Evolutionary conservation across 2,797 vertebrate genomes (phyloP).

Genomic region (Cryptoblepharus egeriae): DNA sequence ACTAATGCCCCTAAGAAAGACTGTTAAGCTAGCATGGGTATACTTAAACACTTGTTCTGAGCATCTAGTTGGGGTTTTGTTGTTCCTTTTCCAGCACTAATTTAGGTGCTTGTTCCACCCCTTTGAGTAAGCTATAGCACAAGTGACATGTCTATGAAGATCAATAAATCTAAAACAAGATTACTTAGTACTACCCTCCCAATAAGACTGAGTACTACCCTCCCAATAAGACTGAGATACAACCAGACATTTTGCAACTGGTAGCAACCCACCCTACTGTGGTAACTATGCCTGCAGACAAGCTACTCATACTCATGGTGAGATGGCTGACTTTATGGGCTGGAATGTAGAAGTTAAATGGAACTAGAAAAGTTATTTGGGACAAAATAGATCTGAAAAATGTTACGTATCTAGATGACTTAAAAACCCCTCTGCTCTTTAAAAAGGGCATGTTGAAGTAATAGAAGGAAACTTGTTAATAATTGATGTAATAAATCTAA

Average conservation of each 20-base stretch:
- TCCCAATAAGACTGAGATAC: not conserved
- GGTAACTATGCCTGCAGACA: not conserved
- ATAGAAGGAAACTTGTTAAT: not conserved
- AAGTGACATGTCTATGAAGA: not conserved
- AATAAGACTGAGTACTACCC: too few relatives aligned
- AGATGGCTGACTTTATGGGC: not conserved
- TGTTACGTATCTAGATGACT: not conserved
- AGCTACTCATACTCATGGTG: not conserved
- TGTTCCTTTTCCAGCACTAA: too few relatives aligned
- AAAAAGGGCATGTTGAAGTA: not conserved
- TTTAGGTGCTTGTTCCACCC: too few relatives aligned
- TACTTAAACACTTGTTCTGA: too few relatives aligned
- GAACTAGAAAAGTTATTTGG: not conserved
- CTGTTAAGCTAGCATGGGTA: too few relatives aligned
- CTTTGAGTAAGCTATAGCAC: too few relatives aligned
- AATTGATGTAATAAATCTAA: not conserved
- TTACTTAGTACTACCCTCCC: not conserved
- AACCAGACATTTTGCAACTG: not conserved
- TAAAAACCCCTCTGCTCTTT: not conserved
- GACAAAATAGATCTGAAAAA: not conserved
- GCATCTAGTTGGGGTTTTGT: too few relatives aligned
- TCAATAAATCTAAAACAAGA: not conserved
- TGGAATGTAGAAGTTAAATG: not conserved
- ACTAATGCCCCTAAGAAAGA: too few relatives aligned
- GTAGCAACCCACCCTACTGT: not conserved